These are phyloP conservation scores for Nymphicus hollandicus DNA, from an alignment of 2,113 vertebrate genomes.

Conservation along the genomic window DNA sequence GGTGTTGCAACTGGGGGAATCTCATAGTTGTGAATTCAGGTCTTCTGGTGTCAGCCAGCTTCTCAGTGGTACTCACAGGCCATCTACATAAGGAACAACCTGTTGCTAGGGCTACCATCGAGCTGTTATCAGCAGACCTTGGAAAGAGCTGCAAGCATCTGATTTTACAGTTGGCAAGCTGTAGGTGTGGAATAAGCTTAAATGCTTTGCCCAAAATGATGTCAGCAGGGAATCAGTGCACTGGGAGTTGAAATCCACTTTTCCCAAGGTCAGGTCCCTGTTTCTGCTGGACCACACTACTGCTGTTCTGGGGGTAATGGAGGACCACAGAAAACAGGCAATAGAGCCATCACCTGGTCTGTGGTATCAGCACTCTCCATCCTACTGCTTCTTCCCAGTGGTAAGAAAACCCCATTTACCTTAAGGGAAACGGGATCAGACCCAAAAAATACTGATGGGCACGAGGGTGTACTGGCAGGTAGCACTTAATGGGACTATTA, in stretches of 20 bases:
- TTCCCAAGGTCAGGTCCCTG: background rate
- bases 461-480: background rate
- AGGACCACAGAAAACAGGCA: background rate
- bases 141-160: rapidly evolving
- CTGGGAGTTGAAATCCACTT: background rate
- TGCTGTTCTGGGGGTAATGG: background rate
- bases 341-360: background rate
- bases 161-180: background rate
- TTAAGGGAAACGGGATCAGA: background rate
- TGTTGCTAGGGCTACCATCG: background rate
- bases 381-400: background rate
- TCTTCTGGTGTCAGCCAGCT: background rate
- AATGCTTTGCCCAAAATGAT: background rate
- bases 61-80: background rate
- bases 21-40: background rate
- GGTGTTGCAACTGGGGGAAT: background rate
- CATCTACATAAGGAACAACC: background rate
- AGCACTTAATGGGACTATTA: background rate
- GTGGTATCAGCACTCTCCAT: background rate
- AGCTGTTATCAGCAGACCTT: background rate
- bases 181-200: background rate
- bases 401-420: background rate
- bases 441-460: background rate
- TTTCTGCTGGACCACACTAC: background rate
- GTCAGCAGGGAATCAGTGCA: background rate